These are phyloP conservation scores for Scolopax bukidnonensis DNA, from an alignment of 2,797 vertebrate genomes.

Conservation along the genomic window DNA sequence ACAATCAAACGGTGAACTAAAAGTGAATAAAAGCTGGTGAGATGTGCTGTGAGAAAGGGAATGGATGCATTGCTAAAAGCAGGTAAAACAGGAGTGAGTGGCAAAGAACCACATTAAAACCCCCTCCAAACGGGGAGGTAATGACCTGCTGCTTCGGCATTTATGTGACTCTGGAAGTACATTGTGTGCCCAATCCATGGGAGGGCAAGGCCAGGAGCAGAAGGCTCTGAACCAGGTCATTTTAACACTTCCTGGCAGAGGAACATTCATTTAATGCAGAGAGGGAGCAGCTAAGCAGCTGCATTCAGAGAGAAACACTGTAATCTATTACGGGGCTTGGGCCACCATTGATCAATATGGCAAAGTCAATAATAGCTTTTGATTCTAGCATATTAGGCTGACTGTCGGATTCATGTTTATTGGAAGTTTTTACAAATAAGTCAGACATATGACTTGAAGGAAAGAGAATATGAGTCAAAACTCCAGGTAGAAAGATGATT, in stretches of 20 bases:
- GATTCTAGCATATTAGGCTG: conserved; percentile 66
- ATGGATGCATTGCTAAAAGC: neutral
- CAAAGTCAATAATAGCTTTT: conserved; percentile 73
- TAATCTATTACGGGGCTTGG: conserved; percentile 36
- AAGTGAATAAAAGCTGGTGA: neutral
- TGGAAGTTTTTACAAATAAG: conserved; percentile 68
- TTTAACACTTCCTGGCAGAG: conserved; percentile 34
- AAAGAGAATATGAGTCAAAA: neutral
- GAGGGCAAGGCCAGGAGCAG: neutral
- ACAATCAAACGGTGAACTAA: neutral
- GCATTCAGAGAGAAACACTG: neutral
- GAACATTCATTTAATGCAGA: conserved; percentile 28
- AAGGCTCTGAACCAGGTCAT: neutral
- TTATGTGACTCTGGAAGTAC: neutral
- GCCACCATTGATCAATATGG: conserved; percentile 62
- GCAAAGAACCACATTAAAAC: neutral
- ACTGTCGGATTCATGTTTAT: conserved; percentile 69
- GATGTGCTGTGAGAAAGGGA: rapidly evolving
- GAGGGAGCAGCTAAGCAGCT: neutral
- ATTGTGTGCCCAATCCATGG: neutral
- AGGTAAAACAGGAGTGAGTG: neutral
- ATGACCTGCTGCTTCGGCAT: rapidly evolving
- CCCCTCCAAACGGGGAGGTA: neutral
- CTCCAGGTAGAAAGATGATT: neutral
- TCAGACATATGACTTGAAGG: conserved; percentile 15